Evolutionary conservation across 2,888 invertebrate genomes (phyloP).

Genomic region (Lomographa bimaculata): DNA sequence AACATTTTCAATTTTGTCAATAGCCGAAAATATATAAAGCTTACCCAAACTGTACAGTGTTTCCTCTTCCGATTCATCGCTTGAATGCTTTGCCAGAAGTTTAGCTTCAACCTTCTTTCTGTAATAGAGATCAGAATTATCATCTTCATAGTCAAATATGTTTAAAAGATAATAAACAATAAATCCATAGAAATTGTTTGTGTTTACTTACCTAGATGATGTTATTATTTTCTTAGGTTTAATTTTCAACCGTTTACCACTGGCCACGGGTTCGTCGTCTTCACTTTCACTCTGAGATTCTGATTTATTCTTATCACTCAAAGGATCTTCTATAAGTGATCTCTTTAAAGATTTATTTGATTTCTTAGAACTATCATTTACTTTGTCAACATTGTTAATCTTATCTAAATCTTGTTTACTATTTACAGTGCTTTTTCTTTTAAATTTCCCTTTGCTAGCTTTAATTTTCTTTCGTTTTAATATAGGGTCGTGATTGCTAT

Average conservation of each 20-base stretch:
- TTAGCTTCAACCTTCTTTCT: constrained; percentile 84
- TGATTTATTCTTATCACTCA: constrained; percentile 71
- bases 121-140: no score
- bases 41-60: constrained; percentile 74
- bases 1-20: no score
- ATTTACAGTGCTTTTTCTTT: constrained; percentile 58
- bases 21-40: no score
- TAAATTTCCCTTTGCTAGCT: constrained; percentile 70
- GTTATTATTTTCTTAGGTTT: constrained; percentile 75
- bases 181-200: no score
- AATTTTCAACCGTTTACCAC: constrained; percentile 73
- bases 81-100: constrained; percentile 75
- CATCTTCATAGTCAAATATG: no score
- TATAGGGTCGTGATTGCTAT: constrained; percentile 49
- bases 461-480: constrained; percentile 70
- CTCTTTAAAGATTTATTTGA: constrained; percentile 65
- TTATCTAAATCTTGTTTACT: constrained; percentile 40
- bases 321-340: constrained; percentile 58
- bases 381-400: constrained; percentile 43
- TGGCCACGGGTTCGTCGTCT: constrained; percentile 63
- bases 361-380: constrained; percentile 52
- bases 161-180: no score
- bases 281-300: constrained; percentile 79
- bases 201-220: constrained; percentile 58
- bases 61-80: constrained; percentile 79